phyloP scores from a whole-genome alignment of 2,888 invertebrate genomes.

The Tenthredo distinguenda region DNA sequence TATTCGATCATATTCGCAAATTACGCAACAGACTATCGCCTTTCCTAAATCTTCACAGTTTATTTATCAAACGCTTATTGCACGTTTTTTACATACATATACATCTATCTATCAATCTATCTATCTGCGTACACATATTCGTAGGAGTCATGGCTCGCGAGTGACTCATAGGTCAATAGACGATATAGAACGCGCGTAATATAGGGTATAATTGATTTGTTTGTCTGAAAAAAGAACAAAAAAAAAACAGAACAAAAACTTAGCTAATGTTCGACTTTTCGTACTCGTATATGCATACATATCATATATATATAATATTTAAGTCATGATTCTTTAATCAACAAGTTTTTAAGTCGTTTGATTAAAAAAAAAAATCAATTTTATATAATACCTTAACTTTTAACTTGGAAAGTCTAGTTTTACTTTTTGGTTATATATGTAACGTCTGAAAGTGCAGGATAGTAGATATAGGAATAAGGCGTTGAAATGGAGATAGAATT shows the following conservation, averaged over 20 bases:
- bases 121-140: not conserved
- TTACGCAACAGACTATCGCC: not conserved
- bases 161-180: conserved; percentile 44
- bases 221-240: conserved; percentile 22
- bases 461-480: not conserved
- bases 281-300: not conserved
- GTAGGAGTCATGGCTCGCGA: conserved; percentile 31
- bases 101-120: not conserved
- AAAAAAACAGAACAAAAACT: not conserved
- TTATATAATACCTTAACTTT: too few relatives aligned
- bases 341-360: too few relatives aligned
- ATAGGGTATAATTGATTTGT: conserved; percentile 38
- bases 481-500: conserved; percentile 39
- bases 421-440: too few relatives aligned
- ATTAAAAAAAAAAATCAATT: too few relatives aligned
- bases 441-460: not conserved
- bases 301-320: not conserved
- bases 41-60: not conserved
- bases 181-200: conserved; percentile 19
- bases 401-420: too few relatives aligned
- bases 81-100: not conserved
- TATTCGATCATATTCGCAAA: not conserved
- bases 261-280: not conserved
- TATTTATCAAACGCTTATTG: conserved; percentile 23
- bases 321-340: too few relatives aligned